Evolutionary conservation across 2,797 vertebrate species (phyloP).

Genomic region (Darevskia nairensis): DNA sequence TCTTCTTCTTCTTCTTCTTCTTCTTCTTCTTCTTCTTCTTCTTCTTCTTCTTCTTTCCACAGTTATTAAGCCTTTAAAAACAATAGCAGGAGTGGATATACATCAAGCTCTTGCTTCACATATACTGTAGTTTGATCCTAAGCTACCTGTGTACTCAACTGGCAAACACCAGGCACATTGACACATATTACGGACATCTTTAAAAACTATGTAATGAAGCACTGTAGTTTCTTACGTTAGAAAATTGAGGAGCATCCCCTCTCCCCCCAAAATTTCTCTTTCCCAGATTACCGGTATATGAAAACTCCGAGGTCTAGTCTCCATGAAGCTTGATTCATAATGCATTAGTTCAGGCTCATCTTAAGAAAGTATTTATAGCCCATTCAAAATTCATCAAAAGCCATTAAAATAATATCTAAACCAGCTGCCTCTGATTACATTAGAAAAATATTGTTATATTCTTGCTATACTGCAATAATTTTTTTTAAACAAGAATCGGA

Average conservation of each 20-base stretch:
- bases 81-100: too few relatives aligned
- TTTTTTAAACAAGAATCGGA: constrained; percentile 48
- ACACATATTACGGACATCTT: neutral
- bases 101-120: too few relatives aligned
- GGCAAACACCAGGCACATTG: neutral
- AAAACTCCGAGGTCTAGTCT: constrained; percentile 39
- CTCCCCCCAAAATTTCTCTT: neutral
- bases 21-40: too few relatives aligned
- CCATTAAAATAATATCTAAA: constrained; percentile 59
- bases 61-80: too few relatives aligned
- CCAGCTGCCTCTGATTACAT: constrained; percentile 66
- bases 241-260: neutral
- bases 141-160: neutral
- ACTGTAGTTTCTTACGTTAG: neutral
- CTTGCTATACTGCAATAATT: neutral
- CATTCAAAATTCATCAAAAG: constrained; percentile 55
- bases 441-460: constrained; percentile 58
- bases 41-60: too few relatives aligned
- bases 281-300: neutral
- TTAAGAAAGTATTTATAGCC: constrained; percentile 16
- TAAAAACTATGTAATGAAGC: neutral
- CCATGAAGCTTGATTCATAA: constrained; percentile 54
- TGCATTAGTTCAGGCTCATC: constrained; percentile 60
- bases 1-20: too few relatives aligned
- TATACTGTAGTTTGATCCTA: neutral